phyloP scores from a whole-genome alignment of 1,140 invertebrate genomes.

The Pollicipes pollicipes region DNA sequence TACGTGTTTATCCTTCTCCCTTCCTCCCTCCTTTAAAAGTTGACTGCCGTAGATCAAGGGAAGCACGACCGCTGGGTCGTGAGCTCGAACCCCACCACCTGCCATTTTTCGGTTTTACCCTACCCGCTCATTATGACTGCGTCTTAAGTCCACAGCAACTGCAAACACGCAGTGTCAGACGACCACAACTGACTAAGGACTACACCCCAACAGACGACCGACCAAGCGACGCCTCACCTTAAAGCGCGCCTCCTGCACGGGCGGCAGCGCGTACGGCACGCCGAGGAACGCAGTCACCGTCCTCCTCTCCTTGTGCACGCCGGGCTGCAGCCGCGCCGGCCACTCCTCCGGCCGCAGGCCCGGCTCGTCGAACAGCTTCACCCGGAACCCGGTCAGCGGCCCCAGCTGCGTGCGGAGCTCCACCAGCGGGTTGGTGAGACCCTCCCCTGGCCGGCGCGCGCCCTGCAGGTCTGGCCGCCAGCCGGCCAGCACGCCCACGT shows the following conservation, averaged over 20 bases:
- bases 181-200: too few relatives aligned
- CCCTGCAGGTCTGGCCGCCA: background rate
- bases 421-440: background rate
- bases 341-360: conserved; percentile 35
- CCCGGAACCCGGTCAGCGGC: conserved; percentile 23
- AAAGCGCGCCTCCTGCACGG: conserved; percentile 61
- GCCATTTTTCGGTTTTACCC: too few relatives aligned
- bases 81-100: too few relatives aligned
- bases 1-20: too few relatives aligned
- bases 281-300: conserved; percentile 65
- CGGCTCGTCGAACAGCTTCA: conserved; percentile 61
- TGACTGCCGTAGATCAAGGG: too few relatives aligned
- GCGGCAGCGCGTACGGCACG: conserved; percentile 77
- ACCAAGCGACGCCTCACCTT: conserved; percentile 26
- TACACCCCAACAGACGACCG: too few relatives aligned
- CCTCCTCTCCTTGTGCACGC: conserved; percentile 44
- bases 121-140: too few relatives aligned
- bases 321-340: conserved; percentile 49
- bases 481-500: background rate
- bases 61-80: too few relatives aligned
- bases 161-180: too few relatives aligned
- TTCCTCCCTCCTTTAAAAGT: too few relatives aligned
- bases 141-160: too few relatives aligned
- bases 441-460: too few relatives aligned
- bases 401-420: background rate